These are phyloP conservation scores for Plagiodera versicolora DNA, from an alignment of 2,888 invertebrate species.

Conservation along the genomic window DNA sequence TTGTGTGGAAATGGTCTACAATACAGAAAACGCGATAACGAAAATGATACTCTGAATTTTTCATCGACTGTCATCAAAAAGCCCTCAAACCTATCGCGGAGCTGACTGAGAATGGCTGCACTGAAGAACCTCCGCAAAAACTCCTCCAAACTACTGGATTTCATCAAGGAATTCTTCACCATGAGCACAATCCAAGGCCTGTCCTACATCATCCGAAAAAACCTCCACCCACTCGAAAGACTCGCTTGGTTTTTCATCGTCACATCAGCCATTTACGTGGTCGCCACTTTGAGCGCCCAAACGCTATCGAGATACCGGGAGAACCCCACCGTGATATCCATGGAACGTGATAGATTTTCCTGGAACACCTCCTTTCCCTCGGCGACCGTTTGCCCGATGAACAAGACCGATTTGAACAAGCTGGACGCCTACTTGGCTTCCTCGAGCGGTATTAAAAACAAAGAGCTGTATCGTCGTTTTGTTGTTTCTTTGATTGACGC, in stretches of 20 bases:
- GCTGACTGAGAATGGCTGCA: too few species aligned
- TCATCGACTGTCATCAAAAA: not conserved
- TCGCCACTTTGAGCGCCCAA: constrained; percentile 54
- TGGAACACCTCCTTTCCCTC: constrained; percentile 74
- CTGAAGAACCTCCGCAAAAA: too few species aligned
- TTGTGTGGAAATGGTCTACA: too few species aligned
- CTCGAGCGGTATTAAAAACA: constrained; percentile 50
- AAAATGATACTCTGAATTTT: not conserved
- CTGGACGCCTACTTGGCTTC: constrained; percentile 57
- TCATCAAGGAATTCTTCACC: constrained; percentile 37
- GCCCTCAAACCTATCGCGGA: too few species aligned
- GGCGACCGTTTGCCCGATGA: constrained; percentile 66
- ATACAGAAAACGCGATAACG: not conserved
- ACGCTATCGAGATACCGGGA: constrained; percentile 65
- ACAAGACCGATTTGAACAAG: constrained; percentile 60
- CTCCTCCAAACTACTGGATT: constrained; percentile 9
- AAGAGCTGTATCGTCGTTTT: constrained; percentile 60
- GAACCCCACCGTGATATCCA: constrained; percentile 72
- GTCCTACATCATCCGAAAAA: constrained; percentile 40
- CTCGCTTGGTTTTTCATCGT: constrained; percentile 45
- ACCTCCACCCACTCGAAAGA: constrained; percentile 42
- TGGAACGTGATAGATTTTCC: constrained; percentile 71
- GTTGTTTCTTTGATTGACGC: constrained; percentile 61
- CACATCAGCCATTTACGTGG: constrained; percentile 42
- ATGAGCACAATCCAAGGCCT: constrained; percentile 49